Conservation (phyloP, 2,888 invertebrate genomes). For the Conomelus anceps region DNA sequence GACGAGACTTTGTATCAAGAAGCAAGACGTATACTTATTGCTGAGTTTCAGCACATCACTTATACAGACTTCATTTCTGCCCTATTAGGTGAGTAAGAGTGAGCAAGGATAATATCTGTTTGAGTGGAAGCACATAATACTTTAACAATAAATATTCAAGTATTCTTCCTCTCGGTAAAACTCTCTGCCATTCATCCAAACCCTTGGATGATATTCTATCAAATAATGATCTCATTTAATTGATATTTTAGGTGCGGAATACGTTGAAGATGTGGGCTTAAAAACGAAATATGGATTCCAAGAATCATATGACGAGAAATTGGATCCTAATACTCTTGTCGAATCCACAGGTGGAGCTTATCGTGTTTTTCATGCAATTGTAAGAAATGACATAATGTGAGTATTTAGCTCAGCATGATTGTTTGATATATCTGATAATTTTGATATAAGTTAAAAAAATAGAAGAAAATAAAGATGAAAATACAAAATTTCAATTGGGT, state of each 20-base stretch:
- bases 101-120: background rate
- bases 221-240: no score
- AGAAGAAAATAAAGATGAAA: no score
- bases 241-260: no score
- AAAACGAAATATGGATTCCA: background rate
- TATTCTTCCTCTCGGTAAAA: no score
- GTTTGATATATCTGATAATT: background rate
- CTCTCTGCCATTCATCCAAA: no score
- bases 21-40: conserved; percentile 61
- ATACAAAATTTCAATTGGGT: no score
- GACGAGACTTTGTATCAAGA: conserved; percentile 68
- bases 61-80: conserved; percentile 74
- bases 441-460: background rate
- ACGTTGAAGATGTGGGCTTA: background rate
- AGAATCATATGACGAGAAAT: conserved; percentile 45
- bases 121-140: conserved; percentile 23
- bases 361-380: conserved; percentile 61
- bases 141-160: no score
- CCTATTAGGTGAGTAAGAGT: conserved; percentile 53
- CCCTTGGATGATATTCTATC: no score
- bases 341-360: conserved; percentile 65
- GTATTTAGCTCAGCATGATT: background rate
- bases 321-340: conserved; percentile 57
- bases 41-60: conserved; percentile 67
- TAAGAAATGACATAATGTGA: background rate